These are phyloP conservation scores for Drosophila nr. medialis DNA, from an alignment of 2,888 invertebrate species.

Conservation along the genomic window DNA sequence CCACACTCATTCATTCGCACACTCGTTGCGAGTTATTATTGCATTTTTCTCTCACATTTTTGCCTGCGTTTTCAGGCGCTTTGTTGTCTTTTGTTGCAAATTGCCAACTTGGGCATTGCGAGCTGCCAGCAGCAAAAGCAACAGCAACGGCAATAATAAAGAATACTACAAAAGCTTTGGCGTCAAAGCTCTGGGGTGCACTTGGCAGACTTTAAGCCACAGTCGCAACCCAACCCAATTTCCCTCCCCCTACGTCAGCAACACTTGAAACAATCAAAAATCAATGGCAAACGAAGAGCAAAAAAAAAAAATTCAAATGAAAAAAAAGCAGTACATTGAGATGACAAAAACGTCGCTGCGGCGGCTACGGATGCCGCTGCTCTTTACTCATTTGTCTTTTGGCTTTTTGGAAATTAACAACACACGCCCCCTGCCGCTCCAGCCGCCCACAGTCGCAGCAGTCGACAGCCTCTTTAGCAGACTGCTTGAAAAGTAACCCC, in stretches of 20 bases:
- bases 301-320: constrained; percentile 1
- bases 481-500: constrained; percentile 74
- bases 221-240: constrained; percentile 24
- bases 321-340: constrained; percentile 59
- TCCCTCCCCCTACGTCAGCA: constrained; percentile 16
- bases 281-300: constrained; percentile 63
- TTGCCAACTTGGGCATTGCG: constrained; percentile 77
- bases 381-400: constrained; percentile 79
- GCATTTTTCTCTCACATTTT: constrained; percentile 3
- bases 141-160: constrained; percentile 17
- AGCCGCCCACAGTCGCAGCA: not conserved
- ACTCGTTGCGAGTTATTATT: constrained; percentile 6
- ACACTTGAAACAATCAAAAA: constrained; percentile 80
- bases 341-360: constrained; percentile 44
- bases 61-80: constrained; percentile 15
- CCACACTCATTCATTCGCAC: constrained; percentile 2
- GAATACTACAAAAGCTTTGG: constrained; percentile 64
- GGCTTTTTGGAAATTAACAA: constrained; percentile 77
- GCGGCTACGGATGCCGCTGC: constrained; percentile 47
- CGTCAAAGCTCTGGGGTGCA: constrained; percentile 78
- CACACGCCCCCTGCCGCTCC: constrained; percentile 46
- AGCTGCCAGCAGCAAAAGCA: constrained; percentile 43
- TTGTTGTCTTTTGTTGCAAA: constrained; percentile 76
- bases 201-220: constrained; percentile 66
- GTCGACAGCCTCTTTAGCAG: constrained; percentile 37